Conservation (phyloP, 2,113 vertebrate genomes). For the Malurus melanocephalus region DNA sequence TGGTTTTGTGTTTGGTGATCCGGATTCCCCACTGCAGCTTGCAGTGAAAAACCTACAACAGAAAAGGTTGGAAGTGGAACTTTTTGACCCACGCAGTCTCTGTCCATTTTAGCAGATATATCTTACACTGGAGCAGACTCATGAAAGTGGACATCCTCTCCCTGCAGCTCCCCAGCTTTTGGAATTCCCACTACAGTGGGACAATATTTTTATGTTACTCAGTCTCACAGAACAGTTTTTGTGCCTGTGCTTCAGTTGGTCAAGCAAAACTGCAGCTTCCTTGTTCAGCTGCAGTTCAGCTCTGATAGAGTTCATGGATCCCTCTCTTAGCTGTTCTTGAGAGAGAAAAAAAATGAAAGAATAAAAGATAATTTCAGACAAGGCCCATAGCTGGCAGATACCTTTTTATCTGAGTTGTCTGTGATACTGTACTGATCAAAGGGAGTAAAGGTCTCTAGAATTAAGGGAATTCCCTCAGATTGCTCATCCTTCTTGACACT, state of each 20-base stretch:
- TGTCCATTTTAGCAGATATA: not conserved
- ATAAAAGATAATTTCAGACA: not conserved
- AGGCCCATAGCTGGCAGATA: not conserved
- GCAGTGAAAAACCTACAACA: not conserved
- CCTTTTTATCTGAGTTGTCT: not conserved
- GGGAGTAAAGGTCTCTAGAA: not conserved
- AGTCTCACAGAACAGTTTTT: not conserved
- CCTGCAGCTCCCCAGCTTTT: not conserved
- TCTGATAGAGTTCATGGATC: not conserved
- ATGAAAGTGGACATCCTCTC: not conserved
- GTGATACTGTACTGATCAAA: not conserved
- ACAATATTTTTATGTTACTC: not conserved
- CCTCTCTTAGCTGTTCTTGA: not conserved
- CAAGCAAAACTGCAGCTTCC: not conserved
- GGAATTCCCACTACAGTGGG: not conserved
- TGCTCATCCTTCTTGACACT: not conserved
- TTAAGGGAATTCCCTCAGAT: not conserved
- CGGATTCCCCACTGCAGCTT: not conserved
- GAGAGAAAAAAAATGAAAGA: not conserved
- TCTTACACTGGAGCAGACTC: not conserved
- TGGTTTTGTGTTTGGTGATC: constrained; percentile 40
- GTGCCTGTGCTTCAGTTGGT: not conserved
- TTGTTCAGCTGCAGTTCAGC: not conserved
- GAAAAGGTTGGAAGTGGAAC: not conserved
- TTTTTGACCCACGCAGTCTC: not conserved